A percentile compares a stretch with the other conserved stretches of the same genome.
phyloP scores from a whole-genome alignment of 2,797 vertebrate species.

The Acrocephalus scirpaceus region DNA sequence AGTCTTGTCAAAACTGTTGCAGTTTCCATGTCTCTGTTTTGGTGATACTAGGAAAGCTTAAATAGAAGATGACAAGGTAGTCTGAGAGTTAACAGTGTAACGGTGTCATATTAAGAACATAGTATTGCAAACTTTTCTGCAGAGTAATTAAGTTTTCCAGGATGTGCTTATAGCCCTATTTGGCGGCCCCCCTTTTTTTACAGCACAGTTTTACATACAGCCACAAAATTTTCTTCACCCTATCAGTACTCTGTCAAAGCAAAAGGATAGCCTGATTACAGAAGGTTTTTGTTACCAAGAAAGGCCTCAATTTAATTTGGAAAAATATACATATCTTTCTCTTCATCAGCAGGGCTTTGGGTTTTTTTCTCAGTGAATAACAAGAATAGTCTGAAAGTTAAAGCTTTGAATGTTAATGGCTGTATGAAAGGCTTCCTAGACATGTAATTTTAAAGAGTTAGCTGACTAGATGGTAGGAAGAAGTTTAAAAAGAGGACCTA shows the following conservation, averaged over 20 bases:
- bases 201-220: background rate
- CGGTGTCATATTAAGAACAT: background rate
- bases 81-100: background rate
- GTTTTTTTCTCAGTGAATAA: background rate
- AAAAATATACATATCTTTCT: background rate
- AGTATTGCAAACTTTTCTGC: background rate
- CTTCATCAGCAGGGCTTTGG: background rate
- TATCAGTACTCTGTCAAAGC: background rate
- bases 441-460: background rate
- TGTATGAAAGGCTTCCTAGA: background rate
- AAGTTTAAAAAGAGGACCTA: background rate
- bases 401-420: background rate
- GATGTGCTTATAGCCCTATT: background rate
- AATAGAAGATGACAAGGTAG: constrained; percentile 3
- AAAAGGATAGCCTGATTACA: background rate
- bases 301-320: background rate
- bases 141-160: background rate
- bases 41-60: background rate
- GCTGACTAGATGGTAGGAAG: background rate
- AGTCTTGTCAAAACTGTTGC: constrained; percentile 37
- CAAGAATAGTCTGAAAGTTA: background rate
- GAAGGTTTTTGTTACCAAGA: background rate
- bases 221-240: background rate
- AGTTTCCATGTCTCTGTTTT: constrained; percentile 16
- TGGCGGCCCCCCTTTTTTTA: background rate